A percentile compares a stretch with the other conserved stretches of the same genome.
phyloP scores from a whole-genome alignment of 2,888 invertebrate species.

The Melitaea athalia region DNA sequence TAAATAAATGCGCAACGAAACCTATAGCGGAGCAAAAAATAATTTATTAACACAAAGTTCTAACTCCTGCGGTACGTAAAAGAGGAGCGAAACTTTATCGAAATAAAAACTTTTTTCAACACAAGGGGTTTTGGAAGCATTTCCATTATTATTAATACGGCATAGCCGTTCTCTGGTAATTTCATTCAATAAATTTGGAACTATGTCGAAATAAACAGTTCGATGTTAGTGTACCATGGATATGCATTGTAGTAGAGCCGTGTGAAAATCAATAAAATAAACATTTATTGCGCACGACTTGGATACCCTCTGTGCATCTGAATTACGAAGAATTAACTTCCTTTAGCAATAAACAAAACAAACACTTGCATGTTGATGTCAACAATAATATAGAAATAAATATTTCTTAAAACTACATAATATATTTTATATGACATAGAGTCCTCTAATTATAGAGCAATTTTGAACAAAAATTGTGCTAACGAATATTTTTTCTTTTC shows the following conservation, averaged over 20 bases:
- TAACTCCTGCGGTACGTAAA: conserved; percentile 57
- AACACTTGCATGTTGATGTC: conserved; percentile 22
- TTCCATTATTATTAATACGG: conserved; percentile 76
- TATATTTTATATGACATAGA: too few relatives aligned
- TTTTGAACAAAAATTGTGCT: not conserved
- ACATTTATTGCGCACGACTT: conserved; percentile 67
- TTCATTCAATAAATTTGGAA: conserved; percentile 63
- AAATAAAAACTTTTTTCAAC: conserved; percentile 67
- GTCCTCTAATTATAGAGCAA: too few relatives aligned
- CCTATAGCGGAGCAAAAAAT: conserved; percentile 51
- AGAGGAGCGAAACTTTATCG: conserved; percentile 66
- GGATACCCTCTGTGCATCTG: conserved; percentile 35
- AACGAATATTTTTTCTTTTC: too few relatives aligned
- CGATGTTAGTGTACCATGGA: conserved; percentile 52
- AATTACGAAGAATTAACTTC: conserved; percentile 35
- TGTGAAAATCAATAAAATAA: conserved; percentile 81
- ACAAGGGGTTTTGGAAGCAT: conserved; percentile 61
- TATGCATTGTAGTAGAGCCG: conserved; percentile 66
- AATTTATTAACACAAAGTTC: conserved; percentile 59
- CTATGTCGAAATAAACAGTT: conserved; percentile 59
- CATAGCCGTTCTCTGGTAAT: conserved; percentile 70
- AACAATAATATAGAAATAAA: not conserved
- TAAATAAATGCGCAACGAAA: conserved; percentile 62
- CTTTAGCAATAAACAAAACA: conserved; percentile 29
- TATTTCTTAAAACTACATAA: too few relatives aligned